Conservation (phyloP, 2,888 invertebrate genomes). For the Perdita meconis region DNA sequence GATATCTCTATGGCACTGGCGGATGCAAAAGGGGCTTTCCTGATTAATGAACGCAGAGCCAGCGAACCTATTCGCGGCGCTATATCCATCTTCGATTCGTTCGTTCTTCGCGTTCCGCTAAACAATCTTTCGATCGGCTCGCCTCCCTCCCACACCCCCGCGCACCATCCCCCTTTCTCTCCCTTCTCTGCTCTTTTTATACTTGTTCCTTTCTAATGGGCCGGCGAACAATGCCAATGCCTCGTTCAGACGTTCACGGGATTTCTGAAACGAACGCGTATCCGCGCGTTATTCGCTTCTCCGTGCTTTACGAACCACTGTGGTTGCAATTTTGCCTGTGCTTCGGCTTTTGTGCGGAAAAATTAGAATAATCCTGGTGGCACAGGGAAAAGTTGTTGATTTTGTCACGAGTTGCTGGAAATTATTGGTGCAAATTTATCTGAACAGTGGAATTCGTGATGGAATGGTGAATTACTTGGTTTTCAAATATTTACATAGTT, state of each 20-base stretch:
- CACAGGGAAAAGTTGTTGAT: no score
- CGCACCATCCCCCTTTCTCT: neutral
- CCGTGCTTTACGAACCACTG: no score
- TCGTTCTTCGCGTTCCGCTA: slow-evolving; percentile 52
- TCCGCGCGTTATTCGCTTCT: neutral
- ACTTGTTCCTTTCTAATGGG: slow-evolving; percentile 24
- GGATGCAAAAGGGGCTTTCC: slow-evolving; percentile 73
- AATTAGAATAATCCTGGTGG: no score
- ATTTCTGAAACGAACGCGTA: slow-evolving; percentile 1
- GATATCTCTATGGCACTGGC: slow-evolving; percentile 76
- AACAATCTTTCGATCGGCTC: slow-evolving; percentile 56
- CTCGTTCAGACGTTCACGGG: slow-evolving; percentile 23
- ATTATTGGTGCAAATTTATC: no score
- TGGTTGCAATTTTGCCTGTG: no score
- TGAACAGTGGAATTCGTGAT: no score
- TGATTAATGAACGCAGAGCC: slow-evolving; percentile 78
- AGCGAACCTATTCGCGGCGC: slow-evolving; percentile 60
- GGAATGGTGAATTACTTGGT: no score
- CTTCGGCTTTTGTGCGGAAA: no score
- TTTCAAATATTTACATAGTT: no score
- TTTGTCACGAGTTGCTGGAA: no score
- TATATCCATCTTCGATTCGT: slow-evolving; percentile 61
- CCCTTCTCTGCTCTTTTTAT: neutral
- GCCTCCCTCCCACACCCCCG: neutral
- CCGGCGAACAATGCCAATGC: slow-evolving; percentile 17